phyloP scores from a whole-genome alignment of 2,888 invertebrate genomes.

The Coenonympha arcania region DNA sequence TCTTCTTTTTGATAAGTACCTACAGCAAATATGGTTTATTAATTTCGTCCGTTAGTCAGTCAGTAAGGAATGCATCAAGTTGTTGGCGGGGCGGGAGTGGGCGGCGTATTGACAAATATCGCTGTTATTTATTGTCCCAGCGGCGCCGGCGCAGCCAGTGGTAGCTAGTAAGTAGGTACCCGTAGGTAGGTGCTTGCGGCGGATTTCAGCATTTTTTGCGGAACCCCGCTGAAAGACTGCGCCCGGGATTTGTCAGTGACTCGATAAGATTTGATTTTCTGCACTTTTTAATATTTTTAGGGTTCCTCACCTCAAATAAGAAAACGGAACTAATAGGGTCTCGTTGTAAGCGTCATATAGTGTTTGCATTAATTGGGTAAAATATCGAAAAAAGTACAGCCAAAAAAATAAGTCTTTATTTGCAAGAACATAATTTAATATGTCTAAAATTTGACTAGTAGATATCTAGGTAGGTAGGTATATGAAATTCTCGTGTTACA shows the following conservation, averaged over 20 bases:
- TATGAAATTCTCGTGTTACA: too few relatives aligned
- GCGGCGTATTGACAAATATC: conserved; percentile 55
- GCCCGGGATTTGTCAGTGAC: conserved; percentile 33
- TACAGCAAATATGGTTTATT: neutral
- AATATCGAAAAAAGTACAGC: too few relatives aligned
- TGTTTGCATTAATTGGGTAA: too few relatives aligned
- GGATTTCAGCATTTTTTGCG: conserved; percentile 37
- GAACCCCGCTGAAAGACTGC: conserved; percentile 32
- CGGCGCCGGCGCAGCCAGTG: conserved; percentile 53
- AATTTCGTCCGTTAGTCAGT: neutral
- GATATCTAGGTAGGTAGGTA: too few relatives aligned
- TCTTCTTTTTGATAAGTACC: neutral
- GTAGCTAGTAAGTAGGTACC: too few relatives aligned
- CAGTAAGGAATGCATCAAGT: neutral
- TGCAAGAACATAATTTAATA: too few relatives aligned
- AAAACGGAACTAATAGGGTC: too few relatives aligned
- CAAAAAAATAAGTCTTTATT: too few relatives aligned
- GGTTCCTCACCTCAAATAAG: too few relatives aligned
- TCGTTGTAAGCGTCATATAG: too few relatives aligned
- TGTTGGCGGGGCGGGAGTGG: conserved; percentile 41
- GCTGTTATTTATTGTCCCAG: conserved; percentile 59
- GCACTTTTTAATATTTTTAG: conserved; percentile 13
- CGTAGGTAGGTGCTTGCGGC: too few relatives aligned
- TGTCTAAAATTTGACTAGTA: too few relatives aligned
- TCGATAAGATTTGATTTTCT: conserved; percentile 27